phyloP scores from a whole-genome alignment of 2,113 vertebrate species.

The Toxostoma redivivum region DNA sequence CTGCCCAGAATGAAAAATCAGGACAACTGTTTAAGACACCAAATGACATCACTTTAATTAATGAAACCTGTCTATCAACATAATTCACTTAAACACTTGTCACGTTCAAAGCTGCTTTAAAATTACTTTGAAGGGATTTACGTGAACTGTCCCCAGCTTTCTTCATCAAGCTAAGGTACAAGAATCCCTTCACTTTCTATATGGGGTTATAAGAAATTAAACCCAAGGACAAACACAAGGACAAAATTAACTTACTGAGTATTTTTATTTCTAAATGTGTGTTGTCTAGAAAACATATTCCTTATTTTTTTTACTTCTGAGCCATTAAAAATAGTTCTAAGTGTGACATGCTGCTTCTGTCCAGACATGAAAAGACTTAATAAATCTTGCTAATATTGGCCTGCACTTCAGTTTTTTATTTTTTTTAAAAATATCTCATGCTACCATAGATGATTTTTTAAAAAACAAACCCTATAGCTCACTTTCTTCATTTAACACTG shows the following conservation, averaged over 20 bases:
- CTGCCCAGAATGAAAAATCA: neutral
- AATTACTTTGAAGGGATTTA: constrained; percentile 35
- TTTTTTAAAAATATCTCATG: neutral
- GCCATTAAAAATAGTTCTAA: neutral
- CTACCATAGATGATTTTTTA: neutral
- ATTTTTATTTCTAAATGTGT: neutral
- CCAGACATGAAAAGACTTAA: neutral
- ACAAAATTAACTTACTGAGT: neutral
- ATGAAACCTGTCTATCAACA: constrained; percentile 37
- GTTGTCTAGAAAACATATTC: neutral
- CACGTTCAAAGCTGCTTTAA: constrained; percentile 47
- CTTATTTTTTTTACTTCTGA: neutral
- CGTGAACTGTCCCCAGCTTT: neutral
- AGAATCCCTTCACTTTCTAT: constrained; percentile 11
- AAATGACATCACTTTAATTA: constrained; percentile 52
- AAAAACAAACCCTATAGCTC: neutral
- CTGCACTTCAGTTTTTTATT: neutral
- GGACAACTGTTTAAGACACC: constrained; percentile 24
- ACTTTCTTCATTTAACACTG: neutral
- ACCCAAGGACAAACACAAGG: neutral
- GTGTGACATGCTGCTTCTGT: neutral
- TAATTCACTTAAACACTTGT: constrained; percentile 51
- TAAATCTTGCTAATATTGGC: neutral
- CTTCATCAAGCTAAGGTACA: neutral
- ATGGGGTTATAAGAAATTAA: neutral